These are phyloP conservation scores for Eretmocerus hayati DNA, from an alignment of 2,888 invertebrate genomes.

Conservation along the genomic window DNA sequence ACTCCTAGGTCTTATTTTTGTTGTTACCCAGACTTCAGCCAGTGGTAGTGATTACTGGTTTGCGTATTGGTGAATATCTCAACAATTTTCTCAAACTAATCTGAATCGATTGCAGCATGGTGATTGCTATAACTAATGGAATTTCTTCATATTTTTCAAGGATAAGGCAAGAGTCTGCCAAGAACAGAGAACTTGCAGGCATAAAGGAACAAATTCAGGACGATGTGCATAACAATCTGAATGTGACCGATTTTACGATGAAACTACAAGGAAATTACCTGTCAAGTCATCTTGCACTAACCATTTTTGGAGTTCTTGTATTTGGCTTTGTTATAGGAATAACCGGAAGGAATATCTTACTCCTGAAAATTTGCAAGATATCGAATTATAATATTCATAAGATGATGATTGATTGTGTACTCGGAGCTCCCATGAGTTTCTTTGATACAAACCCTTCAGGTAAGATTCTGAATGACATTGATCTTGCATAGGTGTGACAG, in stretches of 20 bases:
- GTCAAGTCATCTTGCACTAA: constrained; percentile 19
- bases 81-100: constrained; percentile 14
- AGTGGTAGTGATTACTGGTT: constrained; percentile 73
- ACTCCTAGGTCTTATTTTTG: constrained; percentile 51
- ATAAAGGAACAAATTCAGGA: no score
- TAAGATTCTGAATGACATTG: no score
- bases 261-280: no score
- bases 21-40: constrained; percentile 62
- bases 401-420: constrained; percentile 67
- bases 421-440: constrained; percentile 71
- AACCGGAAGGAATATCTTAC: constrained; percentile 59
- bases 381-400: constrained; percentile 71
- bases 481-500: no score
- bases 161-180: no score
- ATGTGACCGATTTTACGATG: no score
- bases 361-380: constrained; percentile 67
- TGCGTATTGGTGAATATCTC: constrained; percentile 59
- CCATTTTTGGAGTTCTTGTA: constrained; percentile 56
- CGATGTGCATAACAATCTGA: no score
- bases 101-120: no score
- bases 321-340: constrained; percentile 56
- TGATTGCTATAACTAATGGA: no score
- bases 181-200: no score
- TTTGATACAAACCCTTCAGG: constrained; percentile 80
- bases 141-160: no score